Conservation (phyloP, 2,888 invertebrate genomes). For the Drosophila quinaria region DNA sequence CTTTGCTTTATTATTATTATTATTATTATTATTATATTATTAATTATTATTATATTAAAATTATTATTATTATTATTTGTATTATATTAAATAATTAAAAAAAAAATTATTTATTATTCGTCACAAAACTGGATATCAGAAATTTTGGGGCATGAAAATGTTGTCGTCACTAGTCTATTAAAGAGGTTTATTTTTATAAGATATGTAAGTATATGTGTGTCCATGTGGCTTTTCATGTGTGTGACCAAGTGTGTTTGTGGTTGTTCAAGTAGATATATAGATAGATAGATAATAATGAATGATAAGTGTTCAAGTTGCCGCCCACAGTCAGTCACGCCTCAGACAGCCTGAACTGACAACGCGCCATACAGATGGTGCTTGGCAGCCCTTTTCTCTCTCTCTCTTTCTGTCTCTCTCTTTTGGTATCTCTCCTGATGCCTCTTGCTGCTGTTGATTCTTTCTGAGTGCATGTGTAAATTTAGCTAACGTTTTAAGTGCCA, state of each 20-base stretch:
- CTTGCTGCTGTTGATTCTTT: constrained; percentile 52
- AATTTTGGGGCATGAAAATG: too few species aligned
- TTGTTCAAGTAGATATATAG: constrained; percentile 37
- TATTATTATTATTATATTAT: too few species aligned
- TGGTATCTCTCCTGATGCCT: constrained; percentile 24
- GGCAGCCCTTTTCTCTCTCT: constrained; percentile 5
- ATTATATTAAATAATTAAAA: too few species aligned
- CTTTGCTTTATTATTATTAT: too few species aligned
- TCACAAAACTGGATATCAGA: too few species aligned
- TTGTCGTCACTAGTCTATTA: too few species aligned
- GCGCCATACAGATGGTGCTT: constrained; percentile 22
- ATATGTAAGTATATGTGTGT: constrained; percentile 44
- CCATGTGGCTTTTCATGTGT: neutral
- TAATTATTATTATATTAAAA: too few species aligned
- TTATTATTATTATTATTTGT: too few species aligned
- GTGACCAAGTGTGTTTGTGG: constrained; percentile 10
- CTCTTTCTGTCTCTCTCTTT: constrained; percentile 10
- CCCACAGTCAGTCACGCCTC: constrained; percentile 48
- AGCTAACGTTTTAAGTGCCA: constrained; percentile 78
- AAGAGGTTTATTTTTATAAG: too few species aligned
- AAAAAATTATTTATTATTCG: too few species aligned
- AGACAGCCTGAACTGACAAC: neutral
- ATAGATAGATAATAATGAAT: constrained; percentile 74
- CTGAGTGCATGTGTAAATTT: constrained; percentile 80
- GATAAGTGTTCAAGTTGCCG: constrained; percentile 76